A percentile compares a stretch with the other conserved stretches of the same genome.
phyloP scores from a whole-genome alignment of 1,140 invertebrate species.

The Yoshiicerus persimilis region DNA sequence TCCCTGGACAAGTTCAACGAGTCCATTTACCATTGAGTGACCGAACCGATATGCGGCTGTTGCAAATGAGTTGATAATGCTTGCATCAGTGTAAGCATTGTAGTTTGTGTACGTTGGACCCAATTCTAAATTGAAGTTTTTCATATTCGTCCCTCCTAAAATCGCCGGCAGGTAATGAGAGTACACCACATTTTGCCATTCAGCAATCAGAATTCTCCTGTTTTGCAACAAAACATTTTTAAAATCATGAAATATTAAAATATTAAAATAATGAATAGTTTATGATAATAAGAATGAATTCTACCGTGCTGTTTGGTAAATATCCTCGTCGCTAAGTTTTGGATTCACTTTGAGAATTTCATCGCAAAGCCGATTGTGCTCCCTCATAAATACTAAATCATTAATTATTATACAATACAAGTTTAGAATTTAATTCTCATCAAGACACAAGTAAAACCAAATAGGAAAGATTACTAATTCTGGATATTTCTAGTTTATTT shows the following conservation, averaged over 20 bases:
- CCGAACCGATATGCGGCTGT: slow-evolving; percentile 70
- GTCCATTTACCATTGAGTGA: slow-evolving; percentile 68
- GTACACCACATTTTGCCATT: slow-evolving; percentile 85
- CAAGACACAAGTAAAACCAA: no score
- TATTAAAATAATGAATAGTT: no score
- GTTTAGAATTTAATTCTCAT: no score
- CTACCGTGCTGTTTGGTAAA: no score
- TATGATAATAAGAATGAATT: no score
- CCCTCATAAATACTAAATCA: slow-evolving; percentile 70
- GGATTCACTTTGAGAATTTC: slow-evolving; percentile 73
- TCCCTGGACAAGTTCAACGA: slow-evolving; percentile 36
- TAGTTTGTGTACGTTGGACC: slow-evolving; percentile 65
- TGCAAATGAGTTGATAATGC: slow-evolving; percentile 87
- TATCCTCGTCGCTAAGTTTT: slow-evolving; percentile 47
- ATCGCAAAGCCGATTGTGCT: slow-evolving; percentile 86
- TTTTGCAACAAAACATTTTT: slow-evolving; percentile 50
- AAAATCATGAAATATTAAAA: no score
- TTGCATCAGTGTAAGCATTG: slow-evolving; percentile 71
- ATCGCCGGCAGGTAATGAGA: slow-evolving; percentile 84
- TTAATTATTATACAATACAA: no score
- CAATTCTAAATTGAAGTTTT: slow-evolving; percentile 61
- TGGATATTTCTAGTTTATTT: no score
- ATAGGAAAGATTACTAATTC: no score
- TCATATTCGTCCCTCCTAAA: slow-evolving; percentile 59
- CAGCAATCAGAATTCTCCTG: slow-evolving; percentile 75